These are phyloP conservation scores for Cheiracanthium punctorium DNA, from an alignment of 2,888 invertebrate genomes.

Conservation along the genomic window DNA sequence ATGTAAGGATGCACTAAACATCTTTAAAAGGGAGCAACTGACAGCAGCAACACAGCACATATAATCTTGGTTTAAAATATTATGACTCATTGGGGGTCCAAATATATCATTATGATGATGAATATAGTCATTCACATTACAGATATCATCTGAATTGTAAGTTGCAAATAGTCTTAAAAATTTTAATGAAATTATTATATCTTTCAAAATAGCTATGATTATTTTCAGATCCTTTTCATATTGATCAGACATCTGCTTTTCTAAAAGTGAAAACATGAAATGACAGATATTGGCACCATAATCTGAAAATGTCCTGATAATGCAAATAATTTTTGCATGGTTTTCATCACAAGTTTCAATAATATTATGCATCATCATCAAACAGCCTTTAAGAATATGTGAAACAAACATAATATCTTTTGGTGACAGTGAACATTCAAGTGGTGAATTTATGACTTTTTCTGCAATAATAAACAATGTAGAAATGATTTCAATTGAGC, in stretches of 20 bases:
- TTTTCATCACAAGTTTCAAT: conserved; percentile 33
- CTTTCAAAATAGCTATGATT: conserved; percentile 37
- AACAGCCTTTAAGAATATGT: conserved; percentile 42
- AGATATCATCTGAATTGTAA: not conserved
- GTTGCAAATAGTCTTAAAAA: conserved; percentile 16
- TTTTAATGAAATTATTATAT: conserved; percentile 34
- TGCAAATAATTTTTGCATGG: conserved; percentile 54
- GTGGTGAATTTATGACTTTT: conserved; percentile 2
- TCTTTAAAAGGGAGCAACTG: conserved; percentile 39
- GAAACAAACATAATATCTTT: conserved; percentile 15
- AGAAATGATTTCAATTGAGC: conserved; percentile 52
- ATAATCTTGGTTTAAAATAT: conserved; percentile 30
- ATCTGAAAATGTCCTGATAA: conserved; percentile 37
- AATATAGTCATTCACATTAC: conserved; percentile 19
- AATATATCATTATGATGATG: conserved; percentile 60
- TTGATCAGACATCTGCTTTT: conserved; percentile 20
- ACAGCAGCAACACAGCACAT: conserved; percentile 50
- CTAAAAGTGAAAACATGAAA: conserved; percentile 28
- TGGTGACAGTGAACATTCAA: not conserved
- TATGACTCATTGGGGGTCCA: conserved; percentile 32
- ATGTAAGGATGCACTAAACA: conserved; percentile 25
- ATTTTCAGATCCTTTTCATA: conserved; percentile 19
- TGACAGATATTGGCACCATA: conserved; percentile 21
- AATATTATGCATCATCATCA: conserved; percentile 43
- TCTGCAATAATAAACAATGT: conserved; percentile 42